A percentile compares a stretch with the other conserved stretches of the same genome.
These are phyloP conservation scores for Drosophila navojoa DNA, from an alignment of 1,140 invertebrate genomes.

Conservation along the genomic window DNA sequence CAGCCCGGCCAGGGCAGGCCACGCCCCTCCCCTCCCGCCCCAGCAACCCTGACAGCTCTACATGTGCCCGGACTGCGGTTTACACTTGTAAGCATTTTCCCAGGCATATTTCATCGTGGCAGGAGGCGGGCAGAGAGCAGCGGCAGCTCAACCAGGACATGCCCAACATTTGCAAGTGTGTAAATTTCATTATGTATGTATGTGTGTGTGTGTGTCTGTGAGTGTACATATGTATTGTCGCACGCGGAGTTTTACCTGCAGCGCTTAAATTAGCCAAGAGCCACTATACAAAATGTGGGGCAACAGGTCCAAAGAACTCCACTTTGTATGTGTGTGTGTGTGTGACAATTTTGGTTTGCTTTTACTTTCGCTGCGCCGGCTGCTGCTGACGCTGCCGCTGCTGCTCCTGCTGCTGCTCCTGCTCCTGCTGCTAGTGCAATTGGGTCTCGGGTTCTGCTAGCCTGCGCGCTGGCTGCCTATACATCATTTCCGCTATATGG, in stretches of 20 bases:
- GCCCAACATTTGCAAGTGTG: conserved; percentile 67
- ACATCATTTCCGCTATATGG: conserved; percentile 78
- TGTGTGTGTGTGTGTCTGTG: conserved; percentile 15
- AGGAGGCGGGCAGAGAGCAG: conserved; percentile 3
- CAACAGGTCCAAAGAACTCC: conserved; percentile 64
- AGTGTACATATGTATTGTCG: background rate
- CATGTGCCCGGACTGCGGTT: conserved; percentile 75
- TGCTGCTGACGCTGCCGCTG: background rate
- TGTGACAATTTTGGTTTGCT: conserved; percentile 16
- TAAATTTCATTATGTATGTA: conserved; percentile 75
- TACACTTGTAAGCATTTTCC: conserved; percentile 80
- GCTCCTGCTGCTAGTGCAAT: conserved; percentile 21
- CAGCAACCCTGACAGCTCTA: conserved; percentile 60
- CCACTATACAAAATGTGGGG: conserved; percentile 61
- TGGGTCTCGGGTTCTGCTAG: conserved; percentile 3
- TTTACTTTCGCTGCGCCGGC: conserved; percentile 51
- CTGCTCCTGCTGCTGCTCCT: background rate
- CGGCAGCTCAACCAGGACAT: conserved; percentile 23
- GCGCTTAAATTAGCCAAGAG: conserved; percentile 70
- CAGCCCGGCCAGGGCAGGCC: background rate
- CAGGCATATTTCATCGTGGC: conserved; percentile 72
- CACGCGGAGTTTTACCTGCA: conserved; percentile 51
- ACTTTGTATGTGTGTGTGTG: background rate
- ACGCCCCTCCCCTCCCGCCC: background rate
- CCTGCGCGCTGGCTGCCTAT: conserved; percentile 42